These are phyloP conservation scores for Synergus itoensis DNA, from an alignment of 2,888 invertebrate species.

Conservation along the genomic window DNA sequence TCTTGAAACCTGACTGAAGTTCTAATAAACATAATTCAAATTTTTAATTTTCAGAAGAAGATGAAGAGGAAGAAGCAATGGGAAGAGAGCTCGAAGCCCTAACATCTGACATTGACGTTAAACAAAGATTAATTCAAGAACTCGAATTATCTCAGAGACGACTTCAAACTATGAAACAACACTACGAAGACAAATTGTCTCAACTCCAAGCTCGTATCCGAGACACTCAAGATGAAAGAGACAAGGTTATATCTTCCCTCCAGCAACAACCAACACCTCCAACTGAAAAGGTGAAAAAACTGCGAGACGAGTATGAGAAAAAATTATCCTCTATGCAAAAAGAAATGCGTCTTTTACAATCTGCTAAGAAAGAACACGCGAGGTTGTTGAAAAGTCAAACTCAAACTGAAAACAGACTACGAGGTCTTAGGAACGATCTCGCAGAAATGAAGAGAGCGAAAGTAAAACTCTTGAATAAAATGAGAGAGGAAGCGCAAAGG, in stretches of 20 bases:
- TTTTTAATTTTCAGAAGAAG: conserved; percentile 73
- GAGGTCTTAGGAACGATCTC: conserved; percentile 86
- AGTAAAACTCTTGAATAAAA: conserved; percentile 93
- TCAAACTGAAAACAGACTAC: conserved; percentile 87
- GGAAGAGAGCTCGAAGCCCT: conserved; percentile 92
- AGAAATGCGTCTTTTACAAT: conserved; percentile 90
- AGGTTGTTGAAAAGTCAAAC: conserved; percentile 90
- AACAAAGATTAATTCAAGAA: conserved; percentile 96
- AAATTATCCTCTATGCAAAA: conserved; percentile 91
- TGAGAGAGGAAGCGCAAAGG: conserved; percentile 93
- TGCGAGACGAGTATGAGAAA: conserved; percentile 94
- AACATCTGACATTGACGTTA: conserved; percentile 96
- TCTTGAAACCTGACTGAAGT: neutral
- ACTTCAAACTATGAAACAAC: conserved; percentile 90
- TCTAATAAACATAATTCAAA: conserved; percentile 14
- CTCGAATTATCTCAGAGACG: conserved; percentile 93
- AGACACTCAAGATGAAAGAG: conserved; percentile 93
- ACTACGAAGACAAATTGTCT: conserved; percentile 95
- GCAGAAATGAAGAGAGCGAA: conserved; percentile 91
- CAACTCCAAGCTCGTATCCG: conserved; percentile 91
- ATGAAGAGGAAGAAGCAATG: conserved; percentile 81
- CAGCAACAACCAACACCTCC: conserved; percentile 80
- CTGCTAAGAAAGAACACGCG: conserved; percentile 93
- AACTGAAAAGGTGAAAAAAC: conserved; percentile 87
- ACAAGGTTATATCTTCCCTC: conserved; percentile 88